Base-by-base conservation (phyloP, 2,113 vertebrate genomes). In the Labeo rohita region DNA sequence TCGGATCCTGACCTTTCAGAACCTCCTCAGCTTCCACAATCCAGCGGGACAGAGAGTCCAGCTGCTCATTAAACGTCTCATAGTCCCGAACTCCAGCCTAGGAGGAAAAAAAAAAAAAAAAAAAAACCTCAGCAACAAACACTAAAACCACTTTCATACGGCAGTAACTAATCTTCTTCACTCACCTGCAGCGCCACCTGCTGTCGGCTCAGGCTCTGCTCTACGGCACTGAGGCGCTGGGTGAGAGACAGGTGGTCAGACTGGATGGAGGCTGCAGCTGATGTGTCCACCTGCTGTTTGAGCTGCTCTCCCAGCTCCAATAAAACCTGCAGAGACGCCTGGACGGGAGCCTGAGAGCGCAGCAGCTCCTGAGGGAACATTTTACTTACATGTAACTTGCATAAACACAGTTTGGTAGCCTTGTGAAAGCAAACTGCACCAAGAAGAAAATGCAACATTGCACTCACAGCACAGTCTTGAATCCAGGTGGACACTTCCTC, bases 71-170 rank as follows among this genome's bases (percentile, higher is more conserved):
- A 89, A 99, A 99, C 16, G 91, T 96, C 90, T 99, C 95, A 85
- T 97, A 99, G 91, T 99, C 97, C 83, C 97, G 94, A 21, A 98
- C 95, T 75, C 97, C 98, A 85, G 96, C 95, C 98, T 99, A 28
- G 28, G 93, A 0, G 36, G 66, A 77, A 21, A 28, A 28, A 28
- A 28, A 77, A 21, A 28, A 28, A 77, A 21, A 18, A 15, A 13
- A 18, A 49, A 21, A 68, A 52, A 66, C 28, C 9, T 61, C 79
- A 84, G 7, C 59, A 63, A 7, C 21, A 23, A 18, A 78, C 6
- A 47, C 2, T 80, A 5, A 63, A 21, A 28, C 28, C 8, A 16
- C 45, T 49, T 45, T 28, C 21, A 50, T 4, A 50, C 0, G 8
- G 1, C 39, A 45, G 18, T 73, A 8, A 45, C 11, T 39, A 9